Evolutionary conservation across 2,797 vertebrate species (phyloP), one percentile per base, ranked within the genome.

Genomic region (Parotocinclus haroldoi): DNA sequence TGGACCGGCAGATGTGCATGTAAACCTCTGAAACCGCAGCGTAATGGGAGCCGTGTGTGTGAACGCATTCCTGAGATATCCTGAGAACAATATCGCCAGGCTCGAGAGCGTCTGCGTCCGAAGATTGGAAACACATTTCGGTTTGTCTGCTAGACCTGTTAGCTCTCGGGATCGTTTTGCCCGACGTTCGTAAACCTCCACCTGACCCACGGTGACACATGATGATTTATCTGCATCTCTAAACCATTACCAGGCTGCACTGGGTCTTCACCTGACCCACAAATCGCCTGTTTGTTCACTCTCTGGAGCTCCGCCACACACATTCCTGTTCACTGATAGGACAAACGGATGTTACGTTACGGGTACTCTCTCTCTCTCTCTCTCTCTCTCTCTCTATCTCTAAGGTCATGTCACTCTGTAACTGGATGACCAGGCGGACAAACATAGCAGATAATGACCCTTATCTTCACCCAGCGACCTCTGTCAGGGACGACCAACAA

Each of bases 391-490:
- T 10, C 4, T 36, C 17, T 58, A 55, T 57, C 56, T 69, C 65
- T 68, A 82, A 82, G 72, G 81, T 53, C 37, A 48, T 44, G 57
- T 80, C 80, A 81, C 80, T 84, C 58, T 55, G 77, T 89, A 84
- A 88, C 84, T 80, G 69, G 11, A 71, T 85, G 86, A 87, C 87
- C 85, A 89, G 86, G 87, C 89, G 86, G 85, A 85, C 87, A 90
- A 91, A 91, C 87, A 89, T 74, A 78, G 76, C 79, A 82, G 87
- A 90, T 89, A 90, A 89, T 83, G 80, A 84, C 62, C 57, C 78
- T 78, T 89, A 82, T 82, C 55, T 76, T 80, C 71, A 75, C 74
- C 68, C 77, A 85, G 71, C 83, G 81, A 81, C 82, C 83, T 27
- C 27, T 27, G 27, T 27, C 27, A 27, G 27, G 27, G 27, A 27